Evolutionary conservation across 2,797 vertebrate genomes (phyloP).

Genomic region (Vultur gryphus): DNA sequence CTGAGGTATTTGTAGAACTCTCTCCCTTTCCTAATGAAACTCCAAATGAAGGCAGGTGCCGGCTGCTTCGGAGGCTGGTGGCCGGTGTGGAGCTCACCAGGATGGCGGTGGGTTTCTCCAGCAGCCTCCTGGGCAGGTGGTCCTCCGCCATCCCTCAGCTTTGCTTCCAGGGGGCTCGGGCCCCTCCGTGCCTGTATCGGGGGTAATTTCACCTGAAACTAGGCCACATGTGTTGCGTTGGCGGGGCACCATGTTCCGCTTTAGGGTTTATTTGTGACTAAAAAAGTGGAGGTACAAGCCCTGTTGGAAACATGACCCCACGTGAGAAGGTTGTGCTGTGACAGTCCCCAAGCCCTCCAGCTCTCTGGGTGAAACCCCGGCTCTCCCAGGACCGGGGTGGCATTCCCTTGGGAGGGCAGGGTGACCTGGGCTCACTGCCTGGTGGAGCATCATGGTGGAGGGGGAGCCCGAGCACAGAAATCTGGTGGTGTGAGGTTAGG

Average conservation of each 20-base stretch:
- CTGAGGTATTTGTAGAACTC: background rate
- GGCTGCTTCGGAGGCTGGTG: background rate
- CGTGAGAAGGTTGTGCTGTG: background rate
- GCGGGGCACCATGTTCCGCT: background rate
- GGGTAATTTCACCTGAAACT: background rate
- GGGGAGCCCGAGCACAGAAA: too few relatives aligned
- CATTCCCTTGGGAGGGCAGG: too few relatives aligned
- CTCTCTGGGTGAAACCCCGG: background rate
- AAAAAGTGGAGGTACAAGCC: background rate
- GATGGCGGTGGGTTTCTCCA: background rate
- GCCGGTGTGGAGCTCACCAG: fast-evolving
- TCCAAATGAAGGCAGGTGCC: background rate
- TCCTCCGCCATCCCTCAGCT: background rate
- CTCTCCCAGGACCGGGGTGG: background rate
- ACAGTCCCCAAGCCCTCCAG: background rate
- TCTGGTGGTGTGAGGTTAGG: too few relatives aligned
- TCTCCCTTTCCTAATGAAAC: background rate
- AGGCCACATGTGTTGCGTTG: background rate
- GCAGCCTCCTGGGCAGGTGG: background rate
- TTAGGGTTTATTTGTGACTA: background rate
- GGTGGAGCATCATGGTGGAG: too few relatives aligned
- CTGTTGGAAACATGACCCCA: background rate
- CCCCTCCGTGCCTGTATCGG: background rate
- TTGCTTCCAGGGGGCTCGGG: fast-evolving
- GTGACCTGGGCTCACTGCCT: background rate